Evolutionary conservation across 2,113 vertebrate genomes (phyloP), one percentile per base, ranked within the genome.

Genomic region (Urocolius indicus): DNA sequence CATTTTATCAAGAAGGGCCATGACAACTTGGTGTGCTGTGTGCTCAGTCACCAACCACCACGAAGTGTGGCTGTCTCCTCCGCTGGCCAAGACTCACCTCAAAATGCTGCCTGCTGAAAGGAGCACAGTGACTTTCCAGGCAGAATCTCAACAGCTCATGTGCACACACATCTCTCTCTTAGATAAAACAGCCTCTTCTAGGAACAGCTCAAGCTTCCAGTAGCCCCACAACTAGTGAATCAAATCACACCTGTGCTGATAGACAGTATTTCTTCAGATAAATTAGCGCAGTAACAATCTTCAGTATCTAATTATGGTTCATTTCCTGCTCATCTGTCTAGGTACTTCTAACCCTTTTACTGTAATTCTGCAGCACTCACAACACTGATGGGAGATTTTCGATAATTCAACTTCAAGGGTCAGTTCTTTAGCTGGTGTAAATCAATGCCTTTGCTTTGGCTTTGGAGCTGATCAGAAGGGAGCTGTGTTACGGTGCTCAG

Each of bases 241-340:
- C 65, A 86, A 59, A 51, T 27, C 65, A 52, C 24, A 77, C 63
- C 92, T 90, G 4, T 73, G 78, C 76, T 49, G 75, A 57, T 2
- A 66, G 87, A 59, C 41, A 27, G 29, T 49, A 52, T 57, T 93
- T 84, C 90, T 84, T 52, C 85, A 84, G 72, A 74, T 79, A 68
- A 90, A 90, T 87, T 68, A 89, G 73, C 8, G 0, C 48, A 57
- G 59, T 52, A 89, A 80, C 93, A 90, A 90, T 68, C 88, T 86
- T 45, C 76, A 58, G 41, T 65, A 75, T 38, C 79, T 66, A 84
- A 96, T 95, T 94, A 95, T 66, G 87, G 69, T 77, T 94, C 84
- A 97, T 96, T 90, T 86, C 77, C 88, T 68, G 43, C 90, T 95
- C 94, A 94, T 94, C 87, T 82, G n/a, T 41, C 86, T 84, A 17